Percentiles rank a stretch among this genome's conserved stretches.
These are phyloP conservation scores for Athripsodes cinereus DNA, from an alignment of 2,888 invertebrate species.

Conservation along the genomic window DNA sequence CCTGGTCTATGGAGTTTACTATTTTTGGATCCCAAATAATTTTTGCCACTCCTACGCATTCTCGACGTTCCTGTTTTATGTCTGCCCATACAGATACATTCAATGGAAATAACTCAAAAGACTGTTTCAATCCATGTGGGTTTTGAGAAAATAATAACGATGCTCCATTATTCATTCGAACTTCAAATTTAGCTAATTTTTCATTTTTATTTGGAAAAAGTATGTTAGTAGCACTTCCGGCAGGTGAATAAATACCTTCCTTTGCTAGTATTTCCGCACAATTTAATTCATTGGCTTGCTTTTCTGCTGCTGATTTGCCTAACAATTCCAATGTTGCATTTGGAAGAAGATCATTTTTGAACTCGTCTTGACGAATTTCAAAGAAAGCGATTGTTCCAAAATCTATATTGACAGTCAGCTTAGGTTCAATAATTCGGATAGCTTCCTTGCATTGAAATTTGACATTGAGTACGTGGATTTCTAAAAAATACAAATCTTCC, in stretches of 20 bases:
- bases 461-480: slow-evolving; percentile 6
- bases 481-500: slow-evolving; percentile 13
- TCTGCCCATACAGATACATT: slow-evolving; percentile 46
- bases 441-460: slow-evolving; percentile 18
- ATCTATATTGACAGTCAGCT: slow-evolving; percentile 42
- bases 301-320: slow-evolving; percentile 27
- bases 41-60: slow-evolving; percentile 34
- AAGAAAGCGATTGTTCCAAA: slow-evolving; percentile 48
- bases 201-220: slow-evolving; percentile 22
- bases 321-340: slow-evolving; percentile 22
- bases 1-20: neutral
- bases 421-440: slow-evolving; percentile 31
- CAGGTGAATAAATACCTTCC: neutral
- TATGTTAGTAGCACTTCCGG: neutral
- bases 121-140: slow-evolving; percentile 43
- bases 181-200: slow-evolving; percentile 26
- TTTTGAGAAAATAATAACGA: slow-evolving; percentile 49
- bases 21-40: slow-evolving; percentile 12
- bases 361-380: slow-evolving; percentile 45
- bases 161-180: neutral
- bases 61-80: slow-evolving; percentile 34
- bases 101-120: slow-evolving; percentile 44
- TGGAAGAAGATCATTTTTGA: slow-evolving; percentile 34
- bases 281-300: neutral
- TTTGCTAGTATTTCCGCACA: neutral